Base-by-base conservation (phyloP, 1,140 invertebrate species). In the Camponotus floridanus region DNA sequence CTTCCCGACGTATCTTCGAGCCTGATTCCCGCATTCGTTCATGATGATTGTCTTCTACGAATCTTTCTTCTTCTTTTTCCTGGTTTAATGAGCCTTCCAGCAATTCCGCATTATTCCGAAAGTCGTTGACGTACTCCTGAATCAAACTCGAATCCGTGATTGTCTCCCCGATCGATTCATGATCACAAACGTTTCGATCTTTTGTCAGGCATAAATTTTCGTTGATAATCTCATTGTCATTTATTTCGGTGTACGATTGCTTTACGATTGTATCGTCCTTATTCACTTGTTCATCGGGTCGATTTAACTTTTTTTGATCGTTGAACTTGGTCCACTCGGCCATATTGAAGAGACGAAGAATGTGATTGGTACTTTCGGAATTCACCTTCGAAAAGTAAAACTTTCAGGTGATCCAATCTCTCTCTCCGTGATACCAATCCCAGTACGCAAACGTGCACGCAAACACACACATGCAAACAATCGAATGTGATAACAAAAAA, bases 311-410 rank as follows among this genome's bases (percentile, higher is more conserved):
- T 64, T 87, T 86, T 83, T 90, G 90, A 9, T 92, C 92, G 67
- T 94, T 94, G 70, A 93, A 92, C 83, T 93, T 94, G 73, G 91
- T 89, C 94, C 94, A 94, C 81, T 93, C 92, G 68, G 94, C 93
- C 94, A 94, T 94, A 51, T 59, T 85, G 85, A 65, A 45, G 62
- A 3, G 21, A 64, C 62, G 57, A 48, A 51, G 55, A 51, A 42
- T n/a, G 8, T 48, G 11, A 21, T 39, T 6, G 64, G 13, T n/a
- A 13, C 15, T 61, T 81, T 51, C 42, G 18, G 33, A 1, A 71
- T 33, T 78, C 42, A 45, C 71, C 61, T 26, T 59, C 11, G 6
- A 42, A 39, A 6, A 36, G 73, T 15, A 48, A 80, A 45, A 55
- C 42, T 31, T n/a, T 1, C 9, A 18, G 51, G 5, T n/a, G n/a